phyloP scores from a whole-genome alignment of 2,113 vertebrate species.

The Neotoma lepida region DNA sequence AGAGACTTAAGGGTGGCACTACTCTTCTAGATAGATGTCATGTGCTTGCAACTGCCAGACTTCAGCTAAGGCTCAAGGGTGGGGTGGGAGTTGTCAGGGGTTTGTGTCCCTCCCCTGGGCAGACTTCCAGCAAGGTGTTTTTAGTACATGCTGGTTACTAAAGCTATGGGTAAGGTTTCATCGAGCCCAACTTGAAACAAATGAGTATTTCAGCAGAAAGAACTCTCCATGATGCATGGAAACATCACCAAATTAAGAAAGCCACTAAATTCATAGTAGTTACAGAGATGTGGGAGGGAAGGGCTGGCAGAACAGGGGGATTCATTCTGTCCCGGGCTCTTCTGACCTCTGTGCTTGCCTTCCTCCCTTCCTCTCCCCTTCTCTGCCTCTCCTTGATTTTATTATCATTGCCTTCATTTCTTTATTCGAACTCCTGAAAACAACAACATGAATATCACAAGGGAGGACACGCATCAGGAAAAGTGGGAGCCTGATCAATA shows the following conservation, averaged over 20 bases:
- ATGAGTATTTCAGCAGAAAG: conserved; percentile 58
- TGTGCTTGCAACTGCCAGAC: not conserved
- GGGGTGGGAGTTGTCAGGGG: not conserved
- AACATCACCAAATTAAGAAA: conserved; percentile 59
- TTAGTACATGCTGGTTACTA: not conserved
- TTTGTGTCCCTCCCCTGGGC: not conserved
- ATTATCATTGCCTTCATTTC: not conserved
- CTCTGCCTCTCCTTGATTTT: not conserved
- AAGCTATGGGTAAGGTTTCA: conserved; percentile 54
- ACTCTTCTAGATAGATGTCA: not conserved
- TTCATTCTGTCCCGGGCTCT: not conserved
- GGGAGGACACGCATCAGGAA: not conserved
- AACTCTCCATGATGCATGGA: conserved; percentile 8
- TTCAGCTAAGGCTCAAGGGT: not conserved
- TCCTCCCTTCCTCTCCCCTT: not conserved
- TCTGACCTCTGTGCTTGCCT: not conserved
- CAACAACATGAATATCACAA: not conserved
- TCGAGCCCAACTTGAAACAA: conserved; percentile 51
- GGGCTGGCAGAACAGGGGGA: not conserved
- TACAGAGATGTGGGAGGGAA: not conserved
- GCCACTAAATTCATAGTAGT: conserved; percentile 57
- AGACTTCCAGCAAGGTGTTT: not conserved
- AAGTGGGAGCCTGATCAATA: not conserved
- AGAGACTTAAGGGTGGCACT: not conserved
- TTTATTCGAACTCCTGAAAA: not conserved